Percentiles rank a stretch among this genome's conserved stretches.
phyloP scores from a whole-genome alignment of 2,113 vertebrate genomes.

The Propithecus coquereli region DNA sequence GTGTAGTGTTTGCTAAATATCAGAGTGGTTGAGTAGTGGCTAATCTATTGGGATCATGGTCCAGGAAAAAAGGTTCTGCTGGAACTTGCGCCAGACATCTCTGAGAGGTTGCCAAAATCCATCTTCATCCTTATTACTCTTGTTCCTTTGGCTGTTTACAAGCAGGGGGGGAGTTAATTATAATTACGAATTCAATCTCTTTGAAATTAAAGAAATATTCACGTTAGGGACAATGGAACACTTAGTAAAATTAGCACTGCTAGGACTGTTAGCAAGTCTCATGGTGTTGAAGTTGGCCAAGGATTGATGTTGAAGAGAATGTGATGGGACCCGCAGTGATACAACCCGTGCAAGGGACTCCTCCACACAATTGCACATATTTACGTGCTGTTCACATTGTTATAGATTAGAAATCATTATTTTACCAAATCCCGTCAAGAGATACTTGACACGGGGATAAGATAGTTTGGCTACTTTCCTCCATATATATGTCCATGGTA shows the following conservation, averaged over 20 bases:
- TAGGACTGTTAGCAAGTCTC: not conserved
- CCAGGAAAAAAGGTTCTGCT: not conserved
- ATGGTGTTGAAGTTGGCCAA: not conserved
- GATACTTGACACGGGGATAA: not conserved
- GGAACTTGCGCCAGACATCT: not conserved
- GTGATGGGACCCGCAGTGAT: not conserved
- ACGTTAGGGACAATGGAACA: not conserved
- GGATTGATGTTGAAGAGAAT: not conserved
- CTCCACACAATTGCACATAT: too few relatives aligned
- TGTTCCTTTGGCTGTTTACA: not conserved
- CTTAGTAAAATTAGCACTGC: not conserved
- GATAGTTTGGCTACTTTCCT: not conserved
- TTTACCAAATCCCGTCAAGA: not conserved
- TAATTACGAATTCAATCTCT: conserved; percentile 6
- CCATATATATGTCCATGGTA: not conserved
- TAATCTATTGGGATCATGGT: not conserved
- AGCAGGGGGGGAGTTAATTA: not conserved
- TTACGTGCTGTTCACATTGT: not conserved
- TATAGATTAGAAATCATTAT: not conserved
- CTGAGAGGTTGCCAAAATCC: not conserved
- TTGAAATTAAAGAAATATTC: not conserved
- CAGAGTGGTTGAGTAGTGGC: not conserved
- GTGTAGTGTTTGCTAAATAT: not conserved
- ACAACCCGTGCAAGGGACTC: not conserved
- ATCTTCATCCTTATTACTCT: not conserved